These are phyloP conservation scores for Characodon lateralis DNA, from an alignment of 2,797 vertebrate species.

Conservation along the genomic window DNA sequence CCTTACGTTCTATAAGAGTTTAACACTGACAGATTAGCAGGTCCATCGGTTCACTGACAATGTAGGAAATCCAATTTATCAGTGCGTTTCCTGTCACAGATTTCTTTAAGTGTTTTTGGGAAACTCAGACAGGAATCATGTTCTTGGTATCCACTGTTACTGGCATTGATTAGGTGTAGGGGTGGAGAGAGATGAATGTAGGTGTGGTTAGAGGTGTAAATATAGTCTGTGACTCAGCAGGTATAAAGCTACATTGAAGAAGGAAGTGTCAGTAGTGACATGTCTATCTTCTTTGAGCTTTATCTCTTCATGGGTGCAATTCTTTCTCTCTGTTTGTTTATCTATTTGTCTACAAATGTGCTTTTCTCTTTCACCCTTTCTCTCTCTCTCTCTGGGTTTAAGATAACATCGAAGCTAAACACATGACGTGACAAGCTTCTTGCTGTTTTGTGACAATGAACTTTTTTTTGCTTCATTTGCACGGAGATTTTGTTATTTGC, in stretches of 20 bases:
- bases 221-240: constrained; percentile 47
- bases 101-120: background rate
- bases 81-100: background rate
- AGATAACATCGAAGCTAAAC: background rate
- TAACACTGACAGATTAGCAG: background rate
- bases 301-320: background rate
- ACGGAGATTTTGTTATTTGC: too few species aligned
- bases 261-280: background rate
- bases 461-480: background rate
- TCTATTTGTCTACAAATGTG: background rate
- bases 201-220: constrained; percentile 18
- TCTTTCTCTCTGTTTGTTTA: background rate
- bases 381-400: background rate
- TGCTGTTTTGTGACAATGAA: background rate
- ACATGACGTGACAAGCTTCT: background rate
- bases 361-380: background rate
- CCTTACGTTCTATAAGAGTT: background rate
- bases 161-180: background rate
- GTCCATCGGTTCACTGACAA: too few species aligned
- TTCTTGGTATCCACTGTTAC: background rate
- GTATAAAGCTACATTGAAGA: constrained; percentile 12
- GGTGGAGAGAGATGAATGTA: background rate
- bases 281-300: background rate
- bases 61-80: too few species aligned
- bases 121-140: background rate